Conservation (phyloP, 2,797 vertebrate genomes). For the Clarias laeviceps region DNA sequence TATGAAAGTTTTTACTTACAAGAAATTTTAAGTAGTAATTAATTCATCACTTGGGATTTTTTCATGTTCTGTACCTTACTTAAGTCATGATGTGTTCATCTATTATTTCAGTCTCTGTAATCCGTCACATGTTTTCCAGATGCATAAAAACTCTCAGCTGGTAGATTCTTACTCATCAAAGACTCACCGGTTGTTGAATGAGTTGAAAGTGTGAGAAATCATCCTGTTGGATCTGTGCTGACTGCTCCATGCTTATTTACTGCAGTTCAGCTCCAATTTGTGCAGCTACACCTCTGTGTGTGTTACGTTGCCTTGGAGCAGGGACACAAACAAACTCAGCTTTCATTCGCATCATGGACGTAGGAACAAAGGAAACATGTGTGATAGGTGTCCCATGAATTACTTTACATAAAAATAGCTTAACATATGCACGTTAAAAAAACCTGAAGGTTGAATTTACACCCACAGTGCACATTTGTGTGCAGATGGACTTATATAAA, state of each 20-base stretch:
- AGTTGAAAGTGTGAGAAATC: slow-evolving; percentile 51
- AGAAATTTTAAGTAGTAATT: not conserved
- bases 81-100: not conserved
- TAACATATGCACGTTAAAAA: slow-evolving; percentile 19
- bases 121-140: not conserved
- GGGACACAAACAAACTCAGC: slow-evolving; percentile 18
- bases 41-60: not conserved
- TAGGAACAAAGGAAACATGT: slow-evolving; percentile 8
- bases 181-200: slow-evolving; percentile 60
- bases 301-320: slow-evolving; percentile 27
- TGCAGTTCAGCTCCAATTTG: not conserved
- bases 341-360: not conserved
- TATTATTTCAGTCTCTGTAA: not conserved
- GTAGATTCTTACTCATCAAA: not conserved
- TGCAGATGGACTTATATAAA: slow-evolving; percentile 34
- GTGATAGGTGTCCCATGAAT: slow-evolving; percentile 9
- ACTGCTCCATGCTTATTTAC: slow-evolving; percentile 22
- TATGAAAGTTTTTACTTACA: not conserved
- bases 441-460: slow-evolving; percentile 3
- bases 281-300: not conserved
- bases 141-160: not conserved
- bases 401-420: slow-evolving; percentile 35
- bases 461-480: slow-evolving; percentile 17
- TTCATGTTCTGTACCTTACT: not conserved
- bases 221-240: slow-evolving; percentile 38